These are phyloP conservation scores for Ursus arctos DNA, from an alignment of 2,113 vertebrate species.

Conservation along the genomic window DNA sequence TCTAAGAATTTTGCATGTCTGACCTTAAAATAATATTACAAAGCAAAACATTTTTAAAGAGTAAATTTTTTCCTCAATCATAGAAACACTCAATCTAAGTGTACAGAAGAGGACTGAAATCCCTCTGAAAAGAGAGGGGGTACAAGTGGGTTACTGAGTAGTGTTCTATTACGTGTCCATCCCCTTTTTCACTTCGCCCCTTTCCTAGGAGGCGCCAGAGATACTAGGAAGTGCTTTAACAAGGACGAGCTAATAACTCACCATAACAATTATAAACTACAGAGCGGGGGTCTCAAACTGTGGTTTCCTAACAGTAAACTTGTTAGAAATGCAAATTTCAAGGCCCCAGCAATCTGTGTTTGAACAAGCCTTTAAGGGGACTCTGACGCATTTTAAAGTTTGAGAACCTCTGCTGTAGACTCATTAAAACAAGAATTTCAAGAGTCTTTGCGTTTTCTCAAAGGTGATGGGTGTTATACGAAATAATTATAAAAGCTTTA, in stretches of 20 bases:
- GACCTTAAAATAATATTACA: conserved; percentile 80
- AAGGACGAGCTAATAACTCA: neutral
- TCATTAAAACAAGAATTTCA: conserved; percentile 60
- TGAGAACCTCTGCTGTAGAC: neutral
- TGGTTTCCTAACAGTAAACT: neutral
- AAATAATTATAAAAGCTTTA: conserved; percentile 64
- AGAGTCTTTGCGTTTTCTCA: conserved; percentile 54
- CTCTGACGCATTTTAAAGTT: conserved; percentile 28
- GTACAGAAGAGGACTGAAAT: neutral
- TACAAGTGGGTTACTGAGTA: neutral
- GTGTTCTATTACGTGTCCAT: neutral
- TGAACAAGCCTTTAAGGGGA: conserved; percentile 8
- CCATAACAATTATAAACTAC: neutral
- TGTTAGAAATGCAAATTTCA: conserved; percentile 41
- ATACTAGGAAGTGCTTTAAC: neutral
- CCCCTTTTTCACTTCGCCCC: neutral
- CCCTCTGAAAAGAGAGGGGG: neutral
- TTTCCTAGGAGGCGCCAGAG: neutral
- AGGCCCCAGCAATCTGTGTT: neutral
- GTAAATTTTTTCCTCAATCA: conserved; percentile 35
- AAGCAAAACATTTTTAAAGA: conserved; percentile 75
- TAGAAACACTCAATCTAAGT: conserved; percentile 15
- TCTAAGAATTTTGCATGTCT: conserved; percentile 81
- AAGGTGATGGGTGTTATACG: conserved; percentile 58
- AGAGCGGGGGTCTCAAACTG: neutral